Percentiles rank a stretch among this genome's conserved stretches.
Conservation (phyloP, 2,888 invertebrate genomes). For the Noctua comes region DNA sequence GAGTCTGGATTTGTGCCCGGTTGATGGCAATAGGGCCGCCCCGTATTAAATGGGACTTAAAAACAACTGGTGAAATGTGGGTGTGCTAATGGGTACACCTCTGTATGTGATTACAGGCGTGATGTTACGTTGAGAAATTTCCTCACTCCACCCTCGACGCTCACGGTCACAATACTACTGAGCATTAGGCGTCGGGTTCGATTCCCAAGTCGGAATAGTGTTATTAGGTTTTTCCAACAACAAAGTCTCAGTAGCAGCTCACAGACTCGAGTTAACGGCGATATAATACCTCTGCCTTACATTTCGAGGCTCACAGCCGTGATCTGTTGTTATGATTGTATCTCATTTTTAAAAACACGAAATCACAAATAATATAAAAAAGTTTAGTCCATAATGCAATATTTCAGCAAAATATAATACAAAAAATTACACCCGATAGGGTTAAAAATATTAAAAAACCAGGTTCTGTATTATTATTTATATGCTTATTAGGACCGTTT, state of each 20-base stretch:
- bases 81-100: no score
- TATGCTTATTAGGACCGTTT: no score
- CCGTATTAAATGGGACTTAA: no score
- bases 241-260: background rate
- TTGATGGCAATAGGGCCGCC: no score
- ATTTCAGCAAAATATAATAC: no score
- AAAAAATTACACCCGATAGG: no score
- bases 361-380: background rate
- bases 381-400: background rate
- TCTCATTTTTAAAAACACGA: background rate
- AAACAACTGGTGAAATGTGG: no score
- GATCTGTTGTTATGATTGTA: background rate
- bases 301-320: background rate
- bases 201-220: background rate
- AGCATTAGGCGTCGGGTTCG: background rate
- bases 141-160: background rate
- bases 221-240: background rate
- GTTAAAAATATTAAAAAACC: no score
- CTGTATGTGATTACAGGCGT: no score
- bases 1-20: no score
- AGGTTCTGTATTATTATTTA: no score
- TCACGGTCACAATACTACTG: background rate
- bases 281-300: background rate
- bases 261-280: background rate
- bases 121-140: no score